These are phyloP conservation scores for Tricholauxania praeusta DNA, from an alignment of 2,888 invertebrate genomes.

Conservation along the genomic window DNA sequence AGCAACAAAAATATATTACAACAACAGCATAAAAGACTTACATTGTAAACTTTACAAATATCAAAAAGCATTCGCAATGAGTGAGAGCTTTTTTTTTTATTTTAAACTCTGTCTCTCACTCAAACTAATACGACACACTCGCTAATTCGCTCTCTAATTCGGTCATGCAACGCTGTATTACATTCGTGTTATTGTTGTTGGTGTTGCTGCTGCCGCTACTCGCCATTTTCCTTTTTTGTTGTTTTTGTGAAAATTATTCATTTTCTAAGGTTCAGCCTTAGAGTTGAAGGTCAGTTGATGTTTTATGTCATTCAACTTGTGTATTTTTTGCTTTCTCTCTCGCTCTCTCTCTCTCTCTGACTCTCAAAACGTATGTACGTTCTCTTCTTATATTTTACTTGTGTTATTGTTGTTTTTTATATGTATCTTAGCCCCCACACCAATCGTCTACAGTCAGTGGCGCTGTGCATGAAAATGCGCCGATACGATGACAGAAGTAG, in stretches of 20 bases:
- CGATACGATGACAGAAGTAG: slow-evolving; percentile 4
- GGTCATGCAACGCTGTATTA: slow-evolving; percentile 2
- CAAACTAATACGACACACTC: background rate
- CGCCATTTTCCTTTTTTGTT: slow-evolving; percentile 41
- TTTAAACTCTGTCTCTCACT: background rate
- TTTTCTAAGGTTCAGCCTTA: slow-evolving; percentile 67
- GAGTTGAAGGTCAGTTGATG: slow-evolving; percentile 68
- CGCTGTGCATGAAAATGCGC: background rate
- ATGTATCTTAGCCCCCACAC: background rate
- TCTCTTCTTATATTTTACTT: background rate
- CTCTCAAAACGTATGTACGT: background rate
- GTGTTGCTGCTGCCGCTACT: background rate
- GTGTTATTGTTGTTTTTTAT: background rate
- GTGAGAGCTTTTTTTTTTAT: background rate
- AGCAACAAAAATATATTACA: background rate
- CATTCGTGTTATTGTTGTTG: background rate
- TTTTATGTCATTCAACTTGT: slow-evolving; percentile 69
- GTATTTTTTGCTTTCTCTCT: slow-evolving; percentile 38
- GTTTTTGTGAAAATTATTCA: slow-evolving; percentile 62
- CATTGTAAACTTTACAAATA: background rate
- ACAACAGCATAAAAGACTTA: background rate
- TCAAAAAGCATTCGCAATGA: background rate
- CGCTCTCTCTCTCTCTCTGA: slow-evolving; percentile 10
- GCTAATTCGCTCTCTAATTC: background rate
- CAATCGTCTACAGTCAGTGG: background rate